A percentile compares a stretch with the other conserved stretches of the same genome.
Conservation (phyloP, 2,888 invertebrate genomes). For the Yponomeuta cagnagella region DNA sequence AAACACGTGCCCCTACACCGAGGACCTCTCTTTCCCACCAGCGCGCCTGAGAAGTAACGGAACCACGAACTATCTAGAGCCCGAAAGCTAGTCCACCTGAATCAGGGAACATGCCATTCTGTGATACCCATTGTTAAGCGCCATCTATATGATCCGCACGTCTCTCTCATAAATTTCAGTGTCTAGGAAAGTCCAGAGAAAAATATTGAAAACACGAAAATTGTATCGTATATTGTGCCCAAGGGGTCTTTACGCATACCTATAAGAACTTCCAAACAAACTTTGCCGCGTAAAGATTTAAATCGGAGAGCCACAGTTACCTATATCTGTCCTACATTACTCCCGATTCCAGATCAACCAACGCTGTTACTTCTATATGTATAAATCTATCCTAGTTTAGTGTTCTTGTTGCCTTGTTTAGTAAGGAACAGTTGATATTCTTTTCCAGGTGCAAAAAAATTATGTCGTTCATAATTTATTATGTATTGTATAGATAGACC, state of each 20-base stretch:
- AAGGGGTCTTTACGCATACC: not conserved
- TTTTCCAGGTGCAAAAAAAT: no score
- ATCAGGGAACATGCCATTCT: not conserved
- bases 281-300: not conserved
- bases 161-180: conserved; percentile 31
- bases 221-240: conserved; percentile 22
- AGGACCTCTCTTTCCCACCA: not conserved
- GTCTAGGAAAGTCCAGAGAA: conserved; percentile 27
- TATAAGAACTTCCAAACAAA: not conserved
- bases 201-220: conserved; percentile 31
- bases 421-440: no score
- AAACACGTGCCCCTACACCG: not conserved
- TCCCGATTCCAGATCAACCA: no score
- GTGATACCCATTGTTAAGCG: conserved; percentile 6
- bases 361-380: no score
- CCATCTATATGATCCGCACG: conserved; percentile 25
- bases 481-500: no score
- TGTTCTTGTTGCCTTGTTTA: no score
- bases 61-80: not conserved
- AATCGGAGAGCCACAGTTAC: not conserved
- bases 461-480: no score
- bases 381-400: no score
- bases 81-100: not conserved
- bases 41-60: not conserved
- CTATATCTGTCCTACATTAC: no score